Conservation (phyloP, 2,888 invertebrate species). For the Apamea monoglypha region DNA sequence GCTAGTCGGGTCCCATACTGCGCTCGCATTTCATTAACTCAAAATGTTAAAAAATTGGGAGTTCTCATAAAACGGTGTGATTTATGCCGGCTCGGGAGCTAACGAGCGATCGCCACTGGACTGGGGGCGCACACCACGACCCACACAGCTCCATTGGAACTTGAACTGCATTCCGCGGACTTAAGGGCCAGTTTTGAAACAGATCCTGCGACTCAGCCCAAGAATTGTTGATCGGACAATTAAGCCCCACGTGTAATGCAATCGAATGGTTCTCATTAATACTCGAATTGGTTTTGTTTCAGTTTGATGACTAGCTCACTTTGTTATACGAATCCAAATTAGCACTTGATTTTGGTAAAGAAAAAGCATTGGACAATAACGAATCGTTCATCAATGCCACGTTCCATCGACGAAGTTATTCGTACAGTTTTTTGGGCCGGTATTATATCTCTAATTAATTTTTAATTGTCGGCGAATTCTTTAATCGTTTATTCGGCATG, state of each 20-base stretch:
- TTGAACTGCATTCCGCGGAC: constrained; percentile 43
- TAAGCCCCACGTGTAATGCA: constrained; percentile 70
- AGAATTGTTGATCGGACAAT: constrained; percentile 72
- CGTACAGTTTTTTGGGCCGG: constrained; percentile 50
- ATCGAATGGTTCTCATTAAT: constrained; percentile 66
- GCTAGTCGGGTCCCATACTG: constrained; percentile 89
- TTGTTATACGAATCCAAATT: constrained; percentile 56
- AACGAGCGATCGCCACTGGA: constrained; percentile 86
- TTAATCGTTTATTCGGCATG: constrained; percentile 64
- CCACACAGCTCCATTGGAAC: constrained; percentile 22
- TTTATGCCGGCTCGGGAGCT: constrained; percentile 89
- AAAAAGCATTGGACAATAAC: constrained; percentile 45
- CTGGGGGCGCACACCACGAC: constrained; percentile 67
- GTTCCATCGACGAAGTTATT: constrained; percentile 47
- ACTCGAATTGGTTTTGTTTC: constrained; percentile 60
- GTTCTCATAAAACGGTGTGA: constrained; percentile 89
- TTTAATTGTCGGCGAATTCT: constrained; percentile 67
- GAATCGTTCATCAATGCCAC: constrained; percentile 52
- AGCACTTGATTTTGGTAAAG: constrained; percentile 45
- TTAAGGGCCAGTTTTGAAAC: constrained; percentile 46
- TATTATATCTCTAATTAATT: constrained; percentile 67
- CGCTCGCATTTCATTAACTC: constrained; percentile 89
- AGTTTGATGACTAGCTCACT: constrained; percentile 50
- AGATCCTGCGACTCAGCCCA: constrained; percentile 2
- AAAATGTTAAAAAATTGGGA: constrained; percentile 86